Conservation (phyloP, 2,113 vertebrate genomes). For the Amazona guildingii region DNA sequence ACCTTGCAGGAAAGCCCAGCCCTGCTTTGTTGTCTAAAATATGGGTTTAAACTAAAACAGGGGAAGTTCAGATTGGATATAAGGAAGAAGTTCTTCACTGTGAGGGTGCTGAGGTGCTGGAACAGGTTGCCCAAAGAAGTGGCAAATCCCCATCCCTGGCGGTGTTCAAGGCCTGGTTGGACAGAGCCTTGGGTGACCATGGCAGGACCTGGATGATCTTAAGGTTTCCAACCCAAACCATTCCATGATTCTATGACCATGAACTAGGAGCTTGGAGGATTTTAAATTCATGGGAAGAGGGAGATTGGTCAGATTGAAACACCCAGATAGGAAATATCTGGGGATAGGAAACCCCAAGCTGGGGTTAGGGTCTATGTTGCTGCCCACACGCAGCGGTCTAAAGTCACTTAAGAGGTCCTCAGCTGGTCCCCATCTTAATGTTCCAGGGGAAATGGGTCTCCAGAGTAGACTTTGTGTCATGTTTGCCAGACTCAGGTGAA, state of each 20-base stretch:
- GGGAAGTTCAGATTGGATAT: neutral
- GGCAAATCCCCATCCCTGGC: neutral
- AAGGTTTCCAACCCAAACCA: neutral
- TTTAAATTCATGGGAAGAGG: neutral
- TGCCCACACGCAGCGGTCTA: neutral
- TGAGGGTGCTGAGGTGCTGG: neutral
- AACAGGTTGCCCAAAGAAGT: neutral
- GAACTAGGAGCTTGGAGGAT: neutral
- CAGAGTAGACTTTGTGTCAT: neutral
- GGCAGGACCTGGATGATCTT: neutral
- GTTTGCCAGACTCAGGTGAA: neutral
- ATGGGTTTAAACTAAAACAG: neutral
- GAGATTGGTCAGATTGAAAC: neutral
- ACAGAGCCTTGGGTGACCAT: neutral
- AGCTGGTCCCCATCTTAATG: neutral
- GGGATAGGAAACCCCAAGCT: neutral
- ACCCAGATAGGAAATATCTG: neutral
- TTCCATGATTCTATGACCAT: neutral
- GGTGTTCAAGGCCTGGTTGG: neutral
- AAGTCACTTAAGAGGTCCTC: neutral
- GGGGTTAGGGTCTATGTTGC: neutral
- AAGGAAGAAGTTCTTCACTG: neutral
- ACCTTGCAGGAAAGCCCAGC: neutral
- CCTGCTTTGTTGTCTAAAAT: neutral
- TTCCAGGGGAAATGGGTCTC: neutral